These are phyloP conservation scores for Pyrgilauda ruficollis DNA, from an alignment of 2,113 vertebrate genomes.

Conservation along the genomic window DNA sequence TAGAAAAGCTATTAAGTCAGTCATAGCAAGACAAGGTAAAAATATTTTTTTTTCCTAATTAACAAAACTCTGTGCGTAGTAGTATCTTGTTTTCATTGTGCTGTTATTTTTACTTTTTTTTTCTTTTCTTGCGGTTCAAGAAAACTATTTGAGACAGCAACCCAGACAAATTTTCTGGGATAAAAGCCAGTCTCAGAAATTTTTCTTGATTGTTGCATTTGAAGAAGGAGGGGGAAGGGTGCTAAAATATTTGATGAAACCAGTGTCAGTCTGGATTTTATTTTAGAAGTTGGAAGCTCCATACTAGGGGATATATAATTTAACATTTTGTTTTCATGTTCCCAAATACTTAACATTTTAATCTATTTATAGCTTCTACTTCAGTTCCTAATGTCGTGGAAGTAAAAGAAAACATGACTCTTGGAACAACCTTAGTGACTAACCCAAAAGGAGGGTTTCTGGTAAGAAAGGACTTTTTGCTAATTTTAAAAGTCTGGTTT, in stretches of 20 bases:
- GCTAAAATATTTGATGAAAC: constrained; percentile 37
- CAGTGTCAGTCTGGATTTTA: constrained; percentile 24
- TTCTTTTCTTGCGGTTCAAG: constrained; percentile 23
- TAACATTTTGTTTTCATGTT: constrained; percentile 45
- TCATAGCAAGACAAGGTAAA: neutral
- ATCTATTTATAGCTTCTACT: constrained; percentile 78
- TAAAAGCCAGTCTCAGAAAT: constrained; percentile 39
- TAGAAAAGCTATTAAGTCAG: neutral
- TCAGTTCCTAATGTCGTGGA: constrained; percentile 89
- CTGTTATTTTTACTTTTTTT: constrained; percentile 28
- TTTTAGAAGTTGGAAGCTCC: constrained; percentile 44
- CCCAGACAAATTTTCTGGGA: constrained; percentile 69
- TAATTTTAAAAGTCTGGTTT: neutral
- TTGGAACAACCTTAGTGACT: constrained; percentile 93
- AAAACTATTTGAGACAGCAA: constrained; percentile 57
- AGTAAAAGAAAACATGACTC: constrained; percentile 98
- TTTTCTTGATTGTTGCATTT: constrained; percentile 22
- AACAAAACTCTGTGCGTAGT: neutral
- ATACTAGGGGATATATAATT: constrained; percentile 33
- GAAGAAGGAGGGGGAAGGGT: constrained; percentile 32
- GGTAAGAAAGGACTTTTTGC: constrained; percentile 76
- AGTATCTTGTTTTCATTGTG: neutral
- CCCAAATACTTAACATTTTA: constrained; percentile 48
- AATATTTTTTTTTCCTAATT: neutral
- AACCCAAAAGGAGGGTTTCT: constrained; percentile 95